Conservation (phyloP, 37 sponge, comb jelly and placozoan species). For the Aplysina aerophoba region DNA sequence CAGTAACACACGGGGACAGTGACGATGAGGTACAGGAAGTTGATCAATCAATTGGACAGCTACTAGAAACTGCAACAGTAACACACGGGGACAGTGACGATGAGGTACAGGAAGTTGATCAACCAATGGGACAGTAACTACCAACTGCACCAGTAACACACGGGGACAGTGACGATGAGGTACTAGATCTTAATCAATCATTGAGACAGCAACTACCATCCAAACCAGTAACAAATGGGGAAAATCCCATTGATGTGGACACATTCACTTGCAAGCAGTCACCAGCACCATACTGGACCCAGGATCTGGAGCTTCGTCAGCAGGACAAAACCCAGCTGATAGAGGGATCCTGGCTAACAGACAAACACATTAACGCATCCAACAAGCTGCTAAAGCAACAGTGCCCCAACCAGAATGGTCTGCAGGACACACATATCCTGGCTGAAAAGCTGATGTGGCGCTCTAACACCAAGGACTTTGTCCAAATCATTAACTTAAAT, state of each 20-base stretch:
- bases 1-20: no score
- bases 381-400: slow-evolving; percentile 28
- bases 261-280: not conserved
- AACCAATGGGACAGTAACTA: no score
- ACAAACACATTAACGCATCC: slow-evolving; percentile 23
- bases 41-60: no score
- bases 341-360: slow-evolving; percentile 39
- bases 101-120: no score
- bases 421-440: slow-evolving; percentile 40
- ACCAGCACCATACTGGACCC: slow-evolving; percentile 20
- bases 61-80: no score
- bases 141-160: no score
- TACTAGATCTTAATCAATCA: no score
- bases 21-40: no score
- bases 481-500: slow-evolving; percentile 40
- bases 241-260: slow-evolving; percentile 3
- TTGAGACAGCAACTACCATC: slow-evolving; percentile 8
- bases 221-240: not conserved
- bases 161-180: no score
- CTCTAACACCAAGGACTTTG: slow-evolving; percentile 32
- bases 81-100: no score
- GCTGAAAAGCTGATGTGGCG: slow-evolving; percentile 20
- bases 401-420: slow-evolving; percentile 36
- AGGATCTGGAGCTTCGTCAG: slow-evolving; percentile 2
- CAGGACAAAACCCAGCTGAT: not conserved